Evolutionary conservation across 2,888 invertebrate genomes (phyloP).

Genomic region (Sesia bembeciformis): DNA sequence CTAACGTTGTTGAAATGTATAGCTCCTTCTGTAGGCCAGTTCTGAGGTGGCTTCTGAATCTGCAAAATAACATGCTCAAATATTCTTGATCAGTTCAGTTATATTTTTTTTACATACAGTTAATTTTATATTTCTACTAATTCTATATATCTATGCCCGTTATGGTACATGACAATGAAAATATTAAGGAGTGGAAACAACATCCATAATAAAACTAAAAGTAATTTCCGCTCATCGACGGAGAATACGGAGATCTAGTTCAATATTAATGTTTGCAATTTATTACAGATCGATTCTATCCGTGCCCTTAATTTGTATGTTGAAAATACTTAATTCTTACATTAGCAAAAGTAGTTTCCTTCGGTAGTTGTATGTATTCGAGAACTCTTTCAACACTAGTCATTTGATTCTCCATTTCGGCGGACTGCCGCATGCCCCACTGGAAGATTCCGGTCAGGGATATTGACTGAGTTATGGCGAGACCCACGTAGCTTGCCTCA

Average conservation of each 20-base stretch:
- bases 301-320: not conserved
- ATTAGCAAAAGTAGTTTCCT: slow-evolving; percentile 57
- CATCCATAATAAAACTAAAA: too few species aligned
- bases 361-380: slow-evolving; percentile 77
- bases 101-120: too few species aligned
- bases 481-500: slow-evolving; percentile 74
- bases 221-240: too few species aligned
- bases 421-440: slow-evolving; percentile 92
- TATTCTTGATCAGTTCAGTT: too few species aligned
- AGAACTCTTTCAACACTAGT: slow-evolving; percentile 86
- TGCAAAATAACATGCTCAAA: slow-evolving; percentile 13
- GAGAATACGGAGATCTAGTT: too few species aligned
- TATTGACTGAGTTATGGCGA: slow-evolving; percentile 79
- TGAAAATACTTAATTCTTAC: slow-evolving; percentile 18
- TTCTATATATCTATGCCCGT: too few species aligned
- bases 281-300: not conserved
- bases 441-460: slow-evolving; percentile 77
- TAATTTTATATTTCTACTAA: too few species aligned
- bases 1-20: slow-evolving; percentile 67
- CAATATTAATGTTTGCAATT: too few species aligned
- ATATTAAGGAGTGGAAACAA: too few species aligned
- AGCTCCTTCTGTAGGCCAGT: slow-evolving; percentile 71
- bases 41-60: slow-evolving; percentile 42
- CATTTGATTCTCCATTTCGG: slow-evolving; percentile 86
- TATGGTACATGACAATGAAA: too few species aligned